Evolutionary conservation across 2,888 invertebrate species (phyloP).

Genomic region (Elysia crispata): DNA sequence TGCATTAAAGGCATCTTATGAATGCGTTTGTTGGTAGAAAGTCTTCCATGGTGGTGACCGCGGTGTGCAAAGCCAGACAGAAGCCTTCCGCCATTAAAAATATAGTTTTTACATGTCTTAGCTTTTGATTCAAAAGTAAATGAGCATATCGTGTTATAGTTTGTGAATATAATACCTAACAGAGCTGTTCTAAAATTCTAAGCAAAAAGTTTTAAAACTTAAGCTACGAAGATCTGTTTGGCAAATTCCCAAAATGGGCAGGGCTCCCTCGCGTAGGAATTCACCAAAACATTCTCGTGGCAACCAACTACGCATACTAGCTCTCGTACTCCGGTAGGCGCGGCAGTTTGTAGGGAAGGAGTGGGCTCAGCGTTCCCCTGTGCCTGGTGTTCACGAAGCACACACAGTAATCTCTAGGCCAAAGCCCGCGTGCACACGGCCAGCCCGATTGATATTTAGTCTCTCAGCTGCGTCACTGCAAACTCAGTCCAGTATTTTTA

Average conservation of each 20-base stretch:
- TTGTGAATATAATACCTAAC: no score
- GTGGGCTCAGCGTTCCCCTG: no score
- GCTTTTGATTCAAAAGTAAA: neutral
- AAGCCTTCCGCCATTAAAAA: neutral
- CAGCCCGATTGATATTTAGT: no score
- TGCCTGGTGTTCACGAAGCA: no score
- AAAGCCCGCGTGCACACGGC: no score
- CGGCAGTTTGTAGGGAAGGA: neutral
- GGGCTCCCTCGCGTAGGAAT: conserved; percentile 27
- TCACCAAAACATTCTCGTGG: neutral
- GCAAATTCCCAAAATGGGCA: conserved; percentile 13
- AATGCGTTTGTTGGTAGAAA: conserved; percentile 48
- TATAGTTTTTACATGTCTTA: neutral
- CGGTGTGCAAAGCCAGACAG: conserved; percentile 12
- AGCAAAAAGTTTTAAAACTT: no score
- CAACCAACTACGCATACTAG: neutral
- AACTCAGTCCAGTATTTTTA: no score
- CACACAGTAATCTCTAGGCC: no score
- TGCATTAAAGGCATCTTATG: conserved; percentile 58
- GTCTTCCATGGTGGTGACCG: neutral
- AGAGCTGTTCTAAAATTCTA: no score
- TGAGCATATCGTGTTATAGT: no score
- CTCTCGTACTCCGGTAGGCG: neutral
- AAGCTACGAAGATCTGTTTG: neutral
- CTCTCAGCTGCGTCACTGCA: no score